Evolutionary conservation across 1,140 invertebrate species (phyloP).

Genomic region (Ceratosolen solmsi): DNA sequence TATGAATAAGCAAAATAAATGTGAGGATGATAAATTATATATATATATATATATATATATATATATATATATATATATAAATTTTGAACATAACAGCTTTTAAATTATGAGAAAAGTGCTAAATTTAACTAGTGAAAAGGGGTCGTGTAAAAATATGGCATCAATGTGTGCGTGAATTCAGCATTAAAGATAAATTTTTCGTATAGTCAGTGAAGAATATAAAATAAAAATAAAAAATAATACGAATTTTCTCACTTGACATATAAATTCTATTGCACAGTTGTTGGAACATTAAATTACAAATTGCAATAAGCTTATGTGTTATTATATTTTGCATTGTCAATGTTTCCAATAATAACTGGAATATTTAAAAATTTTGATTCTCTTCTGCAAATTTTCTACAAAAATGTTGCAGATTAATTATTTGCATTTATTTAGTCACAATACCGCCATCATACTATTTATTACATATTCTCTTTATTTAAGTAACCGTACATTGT

Average conservation of each 20-base stretch:
- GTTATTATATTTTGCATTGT: too few relatives aligned
- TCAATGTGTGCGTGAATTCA: background rate
- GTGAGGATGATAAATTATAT: too few relatives aligned
- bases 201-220: background rate
- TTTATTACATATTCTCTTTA: too few relatives aligned
- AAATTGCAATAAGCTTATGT: slow-evolving; percentile 5
- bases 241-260: slow-evolving; percentile 11
- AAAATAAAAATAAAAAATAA: slow-evolving; percentile 20
- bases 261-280: slow-evolving; percentile 45
- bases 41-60: background rate
- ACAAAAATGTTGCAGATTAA: too few relatives aligned
- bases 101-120: slow-evolving; percentile 29
- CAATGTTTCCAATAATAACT: too few relatives aligned
- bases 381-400: too few relatives aligned
- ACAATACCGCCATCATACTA: too few relatives aligned
- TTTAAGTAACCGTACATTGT: too few relatives aligned
- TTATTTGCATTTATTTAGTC: too few relatives aligned
- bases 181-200: slow-evolving; percentile 13
- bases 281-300: slow-evolving; percentile 32
- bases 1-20: background rate
- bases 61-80: background rate
- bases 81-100: background rate
- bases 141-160: slow-evolving; percentile 37
- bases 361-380: too few relatives aligned
- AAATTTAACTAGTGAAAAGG: slow-evolving; percentile 43